Conservation (phyloP, 1,140 invertebrate genomes). For the Cephus cinctus region DNA sequence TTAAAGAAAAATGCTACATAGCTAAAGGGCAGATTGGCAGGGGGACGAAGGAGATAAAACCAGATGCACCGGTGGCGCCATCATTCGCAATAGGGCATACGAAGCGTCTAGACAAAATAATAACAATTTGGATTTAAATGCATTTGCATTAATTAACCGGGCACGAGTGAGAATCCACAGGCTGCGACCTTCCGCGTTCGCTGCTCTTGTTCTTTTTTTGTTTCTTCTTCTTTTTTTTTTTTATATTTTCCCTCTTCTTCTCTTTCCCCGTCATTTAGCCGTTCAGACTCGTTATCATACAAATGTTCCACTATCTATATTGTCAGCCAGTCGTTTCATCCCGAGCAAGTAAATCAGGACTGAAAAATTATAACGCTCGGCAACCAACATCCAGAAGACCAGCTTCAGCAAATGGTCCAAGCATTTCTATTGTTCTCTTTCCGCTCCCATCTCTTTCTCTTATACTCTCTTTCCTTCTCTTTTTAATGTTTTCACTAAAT, state of each 20-base stretch:
- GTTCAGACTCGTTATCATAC: conserved; percentile 42
- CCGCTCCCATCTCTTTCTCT: not conserved
- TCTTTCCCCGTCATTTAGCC: conserved; percentile 28
- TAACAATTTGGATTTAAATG: conserved; percentile 52
- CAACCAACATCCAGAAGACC: conserved; percentile 3
- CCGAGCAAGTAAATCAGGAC: conserved; percentile 17
- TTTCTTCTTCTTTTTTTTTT: conserved; percentile 15
- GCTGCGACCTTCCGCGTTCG: conserved; percentile 4
- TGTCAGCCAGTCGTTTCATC: conserved; percentile 16
- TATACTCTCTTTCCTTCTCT: not conserved
- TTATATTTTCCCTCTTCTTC: conserved; percentile 10
- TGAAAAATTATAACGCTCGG: conserved; percentile 14
- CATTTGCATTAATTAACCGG: conserved; percentile 48
- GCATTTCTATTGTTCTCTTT: conserved; percentile 9
- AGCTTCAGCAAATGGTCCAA: conserved; percentile 11
- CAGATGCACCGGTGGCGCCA: conserved; percentile 21
- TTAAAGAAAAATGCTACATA: too few relatives aligned
- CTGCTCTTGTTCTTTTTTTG: not conserved
- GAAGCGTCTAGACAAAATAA: conserved; percentile 55
- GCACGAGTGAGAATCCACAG: too few relatives aligned
- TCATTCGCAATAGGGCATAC: conserved; percentile 40
- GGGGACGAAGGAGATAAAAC: conserved; percentile 16
- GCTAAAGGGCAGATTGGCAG: conserved; percentile 2
- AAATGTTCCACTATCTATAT: conserved; percentile 32
- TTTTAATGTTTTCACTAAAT: conserved; percentile 2